Conservation (phyloP, 2,797 vertebrate species). For the Poeciliopsis gracilis region DNA sequence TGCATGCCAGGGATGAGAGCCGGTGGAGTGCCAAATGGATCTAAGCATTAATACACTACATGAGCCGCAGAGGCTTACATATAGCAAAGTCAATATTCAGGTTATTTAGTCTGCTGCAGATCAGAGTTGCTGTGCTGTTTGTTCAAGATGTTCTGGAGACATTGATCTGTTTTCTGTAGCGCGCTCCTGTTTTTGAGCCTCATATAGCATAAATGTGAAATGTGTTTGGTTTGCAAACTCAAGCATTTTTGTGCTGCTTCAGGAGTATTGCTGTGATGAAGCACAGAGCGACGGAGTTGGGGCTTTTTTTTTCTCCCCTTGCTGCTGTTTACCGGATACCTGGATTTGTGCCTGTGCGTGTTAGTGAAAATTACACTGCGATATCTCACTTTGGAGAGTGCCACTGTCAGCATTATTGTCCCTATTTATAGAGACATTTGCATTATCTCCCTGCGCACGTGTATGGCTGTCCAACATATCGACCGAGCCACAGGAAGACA, state of each 20-base stretch:
- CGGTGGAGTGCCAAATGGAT: constrained; percentile 17
- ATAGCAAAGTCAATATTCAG: constrained; percentile 25
- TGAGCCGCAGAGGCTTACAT: constrained; percentile 32
- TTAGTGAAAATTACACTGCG: constrained; percentile 67
- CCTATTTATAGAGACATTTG: constrained; percentile 85
- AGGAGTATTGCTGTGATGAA: constrained; percentile 59
- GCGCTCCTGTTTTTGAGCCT: constrained; percentile 45
- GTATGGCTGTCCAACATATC: constrained; percentile 69
- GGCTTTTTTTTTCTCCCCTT: constrained; percentile 9
- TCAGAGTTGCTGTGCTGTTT: constrained; percentile 42
- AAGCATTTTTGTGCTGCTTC: constrained; percentile 62
- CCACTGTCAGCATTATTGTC: constrained; percentile 79
- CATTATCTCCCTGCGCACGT: constrained; percentile 77
- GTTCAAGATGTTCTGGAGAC: constrained; percentile 42
- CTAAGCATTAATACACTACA: constrained; percentile 14
- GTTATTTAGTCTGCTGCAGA: constrained; percentile 50
- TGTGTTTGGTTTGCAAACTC: constrained; percentile 65
- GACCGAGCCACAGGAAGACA: constrained; percentile 67
- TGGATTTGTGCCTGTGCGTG: constrained; percentile 29
- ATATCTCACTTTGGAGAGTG: constrained; percentile 76
- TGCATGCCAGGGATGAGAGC: constrained; percentile 14
- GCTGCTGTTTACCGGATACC: constrained; percentile 33
- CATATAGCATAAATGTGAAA: constrained; percentile 48
- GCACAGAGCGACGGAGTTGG: constrained; percentile 31
- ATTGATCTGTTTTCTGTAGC: constrained; percentile 49